phyloP scores from a whole-genome alignment of 2,113 vertebrate species.

The Coturnix japonica region DNA sequence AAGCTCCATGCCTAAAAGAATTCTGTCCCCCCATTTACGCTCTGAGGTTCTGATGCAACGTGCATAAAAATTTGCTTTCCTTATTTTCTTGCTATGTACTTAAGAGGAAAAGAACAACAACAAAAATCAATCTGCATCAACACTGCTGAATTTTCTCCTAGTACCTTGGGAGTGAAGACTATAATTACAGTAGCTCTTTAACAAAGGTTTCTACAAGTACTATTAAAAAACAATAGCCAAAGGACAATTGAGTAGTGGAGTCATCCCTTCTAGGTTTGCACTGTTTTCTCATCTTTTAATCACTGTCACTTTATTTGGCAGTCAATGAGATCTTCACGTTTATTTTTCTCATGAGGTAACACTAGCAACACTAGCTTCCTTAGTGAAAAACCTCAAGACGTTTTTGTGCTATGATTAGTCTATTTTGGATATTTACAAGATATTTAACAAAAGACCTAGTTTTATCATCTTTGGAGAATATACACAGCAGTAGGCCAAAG shows the following conservation, averaged over 20 bases:
- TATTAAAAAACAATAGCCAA: neutral
- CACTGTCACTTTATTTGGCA: too few species aligned
- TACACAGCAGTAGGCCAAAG: neutral
- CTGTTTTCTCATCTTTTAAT: too few species aligned
- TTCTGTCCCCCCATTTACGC: neutral
- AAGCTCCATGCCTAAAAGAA: neutral
- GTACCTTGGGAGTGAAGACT: neutral
- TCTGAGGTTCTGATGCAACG: neutral
- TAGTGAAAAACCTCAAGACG: fast-evolving
- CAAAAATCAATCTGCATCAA: too few species aligned
- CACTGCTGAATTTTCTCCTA: neutral
- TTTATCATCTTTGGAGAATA: neutral
- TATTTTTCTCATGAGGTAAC: neutral
- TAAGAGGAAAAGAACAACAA: neutral
- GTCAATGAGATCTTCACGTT: too few species aligned
- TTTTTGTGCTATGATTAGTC: neutral
- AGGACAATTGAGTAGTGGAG: neutral
- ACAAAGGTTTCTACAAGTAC: neutral
- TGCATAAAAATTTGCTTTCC: neutral
- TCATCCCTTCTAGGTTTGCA: neutral
- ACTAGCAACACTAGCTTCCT: neutral
- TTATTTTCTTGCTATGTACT: neutral
- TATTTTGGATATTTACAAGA: neutral
- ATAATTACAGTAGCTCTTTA: neutral
- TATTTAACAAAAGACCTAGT: neutral